These are phyloP conservation scores for Orestias chungarensis DNA, from an alignment of 2,797 vertebrate genomes.

Conservation along the genomic window DNA sequence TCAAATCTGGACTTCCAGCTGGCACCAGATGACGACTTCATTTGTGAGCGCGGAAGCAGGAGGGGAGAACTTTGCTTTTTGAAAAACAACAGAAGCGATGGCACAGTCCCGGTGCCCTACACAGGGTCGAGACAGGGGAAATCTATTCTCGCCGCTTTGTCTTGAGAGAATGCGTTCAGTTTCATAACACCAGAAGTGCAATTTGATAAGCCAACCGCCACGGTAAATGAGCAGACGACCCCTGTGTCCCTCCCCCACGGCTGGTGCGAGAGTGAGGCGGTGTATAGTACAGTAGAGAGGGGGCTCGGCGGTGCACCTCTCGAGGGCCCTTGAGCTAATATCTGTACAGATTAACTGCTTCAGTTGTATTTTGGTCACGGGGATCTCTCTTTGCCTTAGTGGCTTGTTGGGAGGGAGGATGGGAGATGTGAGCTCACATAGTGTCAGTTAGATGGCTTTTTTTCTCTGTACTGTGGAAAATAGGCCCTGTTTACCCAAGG, in stretches of 20 bases:
- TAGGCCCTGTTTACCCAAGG: conserved; percentile 38
- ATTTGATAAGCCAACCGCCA: conserved; percentile 69
- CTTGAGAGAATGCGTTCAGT: conserved; percentile 58
- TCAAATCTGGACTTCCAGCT: conserved; percentile 73
- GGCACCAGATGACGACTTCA: conserved; percentile 62
- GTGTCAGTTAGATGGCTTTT: conserved; percentile 43
- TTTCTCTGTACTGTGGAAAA: conserved; percentile 44
- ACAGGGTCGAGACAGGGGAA: conserved; percentile 50
- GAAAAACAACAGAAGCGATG: conserved; percentile 23
- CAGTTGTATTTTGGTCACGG: conserved; percentile 80
- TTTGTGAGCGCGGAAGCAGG: conserved; percentile 41
- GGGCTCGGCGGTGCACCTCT: conserved; percentile 74
- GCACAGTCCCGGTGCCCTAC: conserved; percentile 23
- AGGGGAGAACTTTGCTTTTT: conserved; percentile 32
- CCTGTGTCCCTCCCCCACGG: conserved; percentile 66
- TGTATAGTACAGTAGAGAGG: conserved; percentile 69
- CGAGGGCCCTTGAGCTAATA: conserved; percentile 81
- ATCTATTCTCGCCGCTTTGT: conserved; percentile 61
- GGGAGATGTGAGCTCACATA: conserved; percentile 33
- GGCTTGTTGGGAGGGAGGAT: conserved; percentile 67
- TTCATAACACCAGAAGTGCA: conserved; percentile 63
- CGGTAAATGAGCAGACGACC: conserved; percentile 74
- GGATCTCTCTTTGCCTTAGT: conserved; percentile 75
- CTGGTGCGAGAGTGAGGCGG: conserved; percentile 53
- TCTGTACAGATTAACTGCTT: conserved; percentile 84